Percentiles rank a stretch among this genome's conserved stretches.
These are phyloP conservation scores for Mormyrus hasselquistii DNA, from an alignment of 2,797 vertebrate genomes.

Conservation along the genomic window DNA sequence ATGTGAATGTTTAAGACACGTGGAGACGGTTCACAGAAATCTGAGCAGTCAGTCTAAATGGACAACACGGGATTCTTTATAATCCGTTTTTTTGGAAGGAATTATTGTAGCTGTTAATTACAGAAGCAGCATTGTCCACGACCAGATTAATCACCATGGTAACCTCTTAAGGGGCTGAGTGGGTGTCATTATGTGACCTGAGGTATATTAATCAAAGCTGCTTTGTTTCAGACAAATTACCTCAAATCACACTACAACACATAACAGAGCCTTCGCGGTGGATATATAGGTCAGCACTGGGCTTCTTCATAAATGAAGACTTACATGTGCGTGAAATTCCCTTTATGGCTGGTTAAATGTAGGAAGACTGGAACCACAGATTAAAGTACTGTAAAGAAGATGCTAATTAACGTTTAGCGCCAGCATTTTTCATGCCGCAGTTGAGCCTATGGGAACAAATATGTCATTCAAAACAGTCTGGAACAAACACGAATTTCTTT, in stretches of 20 bases:
- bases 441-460: neutral
- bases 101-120: slow-evolving; percentile 38
- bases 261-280: slow-evolving; percentile 11
- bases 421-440: neutral
- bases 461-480: neutral
- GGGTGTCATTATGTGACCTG: slow-evolving; percentile 31
- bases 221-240: slow-evolving; percentile 42
- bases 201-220: slow-evolving; percentile 43
- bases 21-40: neutral
- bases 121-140: slow-evolving; percentile 39
- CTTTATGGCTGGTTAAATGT: neutral
- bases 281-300: neutral
- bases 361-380: neutral
- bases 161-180: slow-evolving; percentile 38
- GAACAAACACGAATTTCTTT: neutral
- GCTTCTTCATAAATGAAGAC: neutral
- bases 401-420: neutral
- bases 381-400: neutral
- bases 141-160: slow-evolving; percentile 46
- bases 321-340: neutral
- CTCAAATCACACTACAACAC: slow-evolving; percentile 34
- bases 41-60: slow-evolving; percentile 10
- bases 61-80: slow-evolving; percentile 27
- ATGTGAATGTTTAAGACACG: neutral
- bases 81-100: slow-evolving; percentile 32